Evolutionary conservation across 1,140 invertebrate genomes (phyloP).

Genomic region (Oreohelix idahoensis): DNA sequence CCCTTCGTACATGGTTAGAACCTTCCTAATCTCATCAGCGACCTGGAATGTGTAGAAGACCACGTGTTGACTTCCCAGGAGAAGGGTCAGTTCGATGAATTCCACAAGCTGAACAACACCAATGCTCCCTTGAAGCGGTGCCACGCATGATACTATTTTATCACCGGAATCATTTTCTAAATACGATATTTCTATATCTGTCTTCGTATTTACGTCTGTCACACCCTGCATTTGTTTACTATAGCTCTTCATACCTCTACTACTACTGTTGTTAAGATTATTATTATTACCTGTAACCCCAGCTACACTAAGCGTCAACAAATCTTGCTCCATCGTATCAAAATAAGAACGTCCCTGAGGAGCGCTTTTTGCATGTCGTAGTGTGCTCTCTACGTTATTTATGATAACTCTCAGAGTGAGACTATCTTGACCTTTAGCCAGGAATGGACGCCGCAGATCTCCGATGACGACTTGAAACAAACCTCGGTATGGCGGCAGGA

Average conservation of each 20-base stretch:
- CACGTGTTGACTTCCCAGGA: slow-evolving; percentile 36
- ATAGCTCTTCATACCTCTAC: background rate
- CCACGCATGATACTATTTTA: slow-evolving; percentile 27
- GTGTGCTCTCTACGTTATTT: background rate
- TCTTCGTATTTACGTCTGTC: background rate
- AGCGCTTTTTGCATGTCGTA: background rate
- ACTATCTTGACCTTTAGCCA: background rate
- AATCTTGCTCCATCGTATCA: background rate
- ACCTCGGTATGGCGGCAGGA: background rate
- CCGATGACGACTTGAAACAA: slow-evolving; percentile 1
- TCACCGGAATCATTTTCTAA: background rate
- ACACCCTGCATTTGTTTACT: background rate
- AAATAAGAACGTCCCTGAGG: background rate
- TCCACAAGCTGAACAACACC: slow-evolving; percentile 40
- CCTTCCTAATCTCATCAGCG: slow-evolving; percentile 26
- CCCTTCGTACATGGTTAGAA: slow-evolving; percentile 37
- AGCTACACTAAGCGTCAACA: background rate
- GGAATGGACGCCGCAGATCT: background rate
- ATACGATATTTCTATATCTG: background rate
- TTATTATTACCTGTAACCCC: background rate
- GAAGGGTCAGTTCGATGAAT: slow-evolving; percentile 40
- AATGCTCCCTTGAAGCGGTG: slow-evolving; percentile 32
- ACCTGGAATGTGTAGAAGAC: slow-evolving; percentile 37
- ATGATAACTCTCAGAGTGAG: slow-evolving; percentile 1
- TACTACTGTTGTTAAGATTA: background rate